Conservation (phyloP, 2,888 invertebrate genomes). For the Heliconius charithonia region DNA sequence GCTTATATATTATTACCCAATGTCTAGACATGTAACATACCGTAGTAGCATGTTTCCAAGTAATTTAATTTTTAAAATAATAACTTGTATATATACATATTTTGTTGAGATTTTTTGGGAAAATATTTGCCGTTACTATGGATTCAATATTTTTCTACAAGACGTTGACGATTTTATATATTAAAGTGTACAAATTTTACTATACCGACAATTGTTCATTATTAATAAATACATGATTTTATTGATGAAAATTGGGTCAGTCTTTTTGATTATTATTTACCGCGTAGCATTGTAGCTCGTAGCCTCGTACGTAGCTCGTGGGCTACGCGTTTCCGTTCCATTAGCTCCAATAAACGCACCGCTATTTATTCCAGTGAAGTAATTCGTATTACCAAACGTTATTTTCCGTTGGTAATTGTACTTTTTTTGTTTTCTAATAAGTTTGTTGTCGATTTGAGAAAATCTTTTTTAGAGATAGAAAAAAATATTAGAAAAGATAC, state of each 20-base stretch:
- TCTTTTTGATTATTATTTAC: conserved; percentile 35
- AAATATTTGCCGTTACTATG: neutral
- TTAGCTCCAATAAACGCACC: conserved; percentile 46
- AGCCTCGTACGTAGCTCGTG: conserved; percentile 51
- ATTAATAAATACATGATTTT: conserved; percentile 1
- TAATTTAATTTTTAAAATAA: neutral
- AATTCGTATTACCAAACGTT: conserved; percentile 41
- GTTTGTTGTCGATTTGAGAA: neutral
- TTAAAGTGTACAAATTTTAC: neutral
- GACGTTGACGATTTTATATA: neutral
- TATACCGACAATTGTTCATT: neutral
- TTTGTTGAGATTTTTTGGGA: neutral
- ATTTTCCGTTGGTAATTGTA: conserved; percentile 21
- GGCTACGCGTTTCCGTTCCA: conserved; percentile 45
- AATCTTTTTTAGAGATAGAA: neutral
- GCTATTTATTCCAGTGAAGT: conserved; percentile 44
- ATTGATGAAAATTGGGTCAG: conserved; percentile 36
- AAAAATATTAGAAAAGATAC: too few species aligned
- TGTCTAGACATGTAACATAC: too few species aligned
- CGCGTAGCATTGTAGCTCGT: conserved; percentile 38
- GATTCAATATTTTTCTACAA: conserved; percentile 1
- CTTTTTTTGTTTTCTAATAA: conserved; percentile 22
- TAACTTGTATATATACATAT: neutral
- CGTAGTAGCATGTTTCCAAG: neutral
- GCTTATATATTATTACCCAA: too few species aligned